Evolutionary conservation across 2,797 vertebrate genomes (phyloP).

Genomic region (Mormyrops attenuatus): DNA sequence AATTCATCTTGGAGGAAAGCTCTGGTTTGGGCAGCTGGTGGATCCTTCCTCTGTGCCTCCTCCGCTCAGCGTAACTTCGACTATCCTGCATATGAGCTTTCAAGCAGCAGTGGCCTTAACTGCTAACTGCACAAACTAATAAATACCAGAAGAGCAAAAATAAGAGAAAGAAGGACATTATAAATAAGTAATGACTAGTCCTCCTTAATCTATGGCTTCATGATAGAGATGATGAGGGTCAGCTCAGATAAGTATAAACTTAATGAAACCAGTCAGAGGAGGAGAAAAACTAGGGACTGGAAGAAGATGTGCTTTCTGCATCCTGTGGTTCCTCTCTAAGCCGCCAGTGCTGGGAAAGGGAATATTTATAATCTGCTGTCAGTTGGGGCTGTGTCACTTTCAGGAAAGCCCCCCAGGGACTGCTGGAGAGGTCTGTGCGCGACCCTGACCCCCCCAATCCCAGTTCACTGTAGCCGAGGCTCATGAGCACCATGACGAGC

Average conservation of each 20-base stretch:
- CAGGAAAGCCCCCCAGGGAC: not conserved
- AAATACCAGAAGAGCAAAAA: not conserved
- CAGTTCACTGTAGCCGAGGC: not conserved
- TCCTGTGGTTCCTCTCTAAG: not conserved
- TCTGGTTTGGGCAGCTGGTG: not conserved
- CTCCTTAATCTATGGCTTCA: not conserved
- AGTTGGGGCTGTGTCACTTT: not conserved
- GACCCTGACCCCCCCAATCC: not conserved
- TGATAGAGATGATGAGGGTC: not conserved
- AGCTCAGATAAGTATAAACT: not conserved
- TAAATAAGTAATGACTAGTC: not conserved
- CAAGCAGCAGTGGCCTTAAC: not conserved
- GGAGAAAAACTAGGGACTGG: not conserved
- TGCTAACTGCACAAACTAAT: not conserved
- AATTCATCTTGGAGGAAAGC: not conserved
- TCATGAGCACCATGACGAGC: not conserved
- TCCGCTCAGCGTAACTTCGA: not conserved
- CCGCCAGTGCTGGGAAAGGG: not conserved
- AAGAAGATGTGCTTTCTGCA: not conserved
- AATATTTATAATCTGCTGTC: not conserved
- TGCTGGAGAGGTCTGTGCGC: not conserved
- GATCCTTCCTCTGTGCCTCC: not conserved
- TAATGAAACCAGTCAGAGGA: not conserved
- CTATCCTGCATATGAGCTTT: not conserved
- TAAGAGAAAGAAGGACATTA: not conserved